These are phyloP conservation scores for Oncopeltus fasciatus DNA, from an alignment of 1,140 invertebrate species.

Conservation along the genomic window DNA sequence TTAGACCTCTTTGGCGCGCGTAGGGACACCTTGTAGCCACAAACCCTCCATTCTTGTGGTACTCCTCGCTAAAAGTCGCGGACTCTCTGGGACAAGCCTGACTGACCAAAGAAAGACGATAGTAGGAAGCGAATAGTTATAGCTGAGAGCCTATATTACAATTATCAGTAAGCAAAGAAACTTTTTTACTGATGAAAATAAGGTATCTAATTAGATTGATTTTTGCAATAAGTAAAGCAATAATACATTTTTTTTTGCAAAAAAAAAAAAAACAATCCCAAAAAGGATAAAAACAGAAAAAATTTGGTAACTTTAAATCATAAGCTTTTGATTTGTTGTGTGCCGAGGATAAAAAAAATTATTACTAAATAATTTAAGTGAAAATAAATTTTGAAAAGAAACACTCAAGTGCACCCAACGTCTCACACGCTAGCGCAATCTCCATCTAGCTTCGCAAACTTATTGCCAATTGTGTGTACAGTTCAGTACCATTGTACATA, in stretches of 20 bases:
- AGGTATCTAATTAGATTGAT: constrained; percentile 15
- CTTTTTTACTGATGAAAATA: constrained; percentile 18
- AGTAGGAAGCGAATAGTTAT: constrained; percentile 8
- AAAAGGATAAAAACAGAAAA: not conserved
- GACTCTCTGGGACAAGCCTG: too few relatives aligned
- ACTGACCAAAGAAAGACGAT: not conserved
- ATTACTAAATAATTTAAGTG: not conserved
- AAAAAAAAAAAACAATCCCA: not conserved
- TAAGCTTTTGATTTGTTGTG: constrained; percentile 8
- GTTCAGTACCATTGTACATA: constrained; percentile 21
- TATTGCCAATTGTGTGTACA: constrained; percentile 21
- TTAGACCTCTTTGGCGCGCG: too few relatives aligned
- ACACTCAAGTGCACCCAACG: not conserved
- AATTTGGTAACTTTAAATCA: constrained; percentile 7
- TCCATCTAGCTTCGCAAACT: constrained; percentile 15
- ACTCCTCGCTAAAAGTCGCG: too few relatives aligned
- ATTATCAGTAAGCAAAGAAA: constrained; percentile 12
- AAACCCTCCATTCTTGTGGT: too few relatives aligned
- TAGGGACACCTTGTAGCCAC: too few relatives aligned
- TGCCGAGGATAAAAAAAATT: not conserved
- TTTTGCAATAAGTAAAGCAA: constrained; percentile 13
- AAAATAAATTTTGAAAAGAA: not conserved
- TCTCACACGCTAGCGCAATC: not conserved
- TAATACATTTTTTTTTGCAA: not conserved
- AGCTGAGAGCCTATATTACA: constrained; percentile 11